Evolutionary conservation across 2,797 vertebrate genomes (phyloP), one percentile per base, ranked within the genome.

Genomic region (Eleutherodactylus coqui): DNA sequence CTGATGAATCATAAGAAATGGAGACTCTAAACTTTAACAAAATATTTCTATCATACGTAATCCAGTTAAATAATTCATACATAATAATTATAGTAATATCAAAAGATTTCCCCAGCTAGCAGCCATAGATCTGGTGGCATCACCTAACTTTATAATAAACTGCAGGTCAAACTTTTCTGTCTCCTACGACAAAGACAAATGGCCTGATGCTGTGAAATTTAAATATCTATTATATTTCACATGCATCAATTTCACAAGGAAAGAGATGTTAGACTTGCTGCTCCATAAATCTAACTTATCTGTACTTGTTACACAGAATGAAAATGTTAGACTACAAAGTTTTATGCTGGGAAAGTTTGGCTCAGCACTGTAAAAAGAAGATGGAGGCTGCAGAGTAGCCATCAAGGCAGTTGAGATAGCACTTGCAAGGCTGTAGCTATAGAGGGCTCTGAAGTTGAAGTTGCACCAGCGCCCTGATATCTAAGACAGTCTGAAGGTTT

Each of bases 151-250:
- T 79, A 60, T 79, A 24, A 85, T 85, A 24, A 80, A 80, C 38
- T 72, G 41, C 77, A 73, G 76, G 84, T 85, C 84, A 85, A 79
- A 85, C 76, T 43, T 80, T 58, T 80, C 64, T 80, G 76, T 80
- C 64, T 72, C 8, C 49, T 29, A n/a, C 70, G 76, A 85, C 58
- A 58, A 85, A 79, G 84, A 85, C 67, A 49, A 73, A 85, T 45
- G 76, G n/a, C 84, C 67, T 27, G 29, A 27, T 38, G 84, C 76
- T 36, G 77, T 36, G 51, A 75, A 80, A 85, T 85, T 79, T 80
- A 72, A 85, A 85, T 85, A 79, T 85, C 76, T 60, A 85, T 85
- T 85, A 85, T 85, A 85, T 79, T 79, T 85, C 84, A 85, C 84
- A 85, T 85, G 62, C 84, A 85, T 85, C 84, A 85, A 85, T 79